Percentiles rank a stretch among this genome's conserved stretches.
phyloP scores from a whole-genome alignment of 2,113 vertebrate genomes.

The Euleptes europaea region DNA sequence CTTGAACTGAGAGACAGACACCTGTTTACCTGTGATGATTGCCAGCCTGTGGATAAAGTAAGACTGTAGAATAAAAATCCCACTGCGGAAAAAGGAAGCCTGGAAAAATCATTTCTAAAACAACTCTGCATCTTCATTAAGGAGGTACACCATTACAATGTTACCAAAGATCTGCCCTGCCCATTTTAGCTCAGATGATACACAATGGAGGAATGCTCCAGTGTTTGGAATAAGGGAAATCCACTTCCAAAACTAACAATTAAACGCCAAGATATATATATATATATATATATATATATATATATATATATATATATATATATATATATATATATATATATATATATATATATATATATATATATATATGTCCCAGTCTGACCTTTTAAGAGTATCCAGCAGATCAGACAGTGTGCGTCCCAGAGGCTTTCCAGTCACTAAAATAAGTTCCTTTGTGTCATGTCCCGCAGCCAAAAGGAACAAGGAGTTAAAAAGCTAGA shows the following conservation, averaged over 20 bases:
- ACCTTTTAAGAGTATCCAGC: conserved; percentile 14
- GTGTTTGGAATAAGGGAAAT: not conserved
- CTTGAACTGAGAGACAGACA: not conserved
- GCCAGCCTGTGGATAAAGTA: conserved; percentile 23
- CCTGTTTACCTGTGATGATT: not conserved
- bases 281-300: too few species aligned
- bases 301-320: too few species aligned
- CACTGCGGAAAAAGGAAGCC: conserved; percentile 3
- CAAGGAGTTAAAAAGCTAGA: conserved; percentile 66
- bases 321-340: too few species aligned
- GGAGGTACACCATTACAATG: not conserved
- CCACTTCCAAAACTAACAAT: not conserved
- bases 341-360: too few species aligned
- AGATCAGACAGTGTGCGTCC: not conserved
- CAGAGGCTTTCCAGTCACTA: conserved; percentile 29
- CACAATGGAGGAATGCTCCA: not conserved
- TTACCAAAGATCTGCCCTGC: conserved; percentile 21
- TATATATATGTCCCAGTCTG: not conserved
- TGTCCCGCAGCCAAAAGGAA: conserved; percentile 19
- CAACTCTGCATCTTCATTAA: not conserved
- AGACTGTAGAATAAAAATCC: conserved; percentile 1
- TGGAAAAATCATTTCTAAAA: conserved; percentile 10
- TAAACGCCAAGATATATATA: not conserved
- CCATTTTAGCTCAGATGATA: conserved; percentile 19
- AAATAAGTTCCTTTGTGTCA: not conserved